Base-by-base conservation (phyloP, 37 sponge, comb jelly and placozoan species). In the Agelas oroides region DNA sequence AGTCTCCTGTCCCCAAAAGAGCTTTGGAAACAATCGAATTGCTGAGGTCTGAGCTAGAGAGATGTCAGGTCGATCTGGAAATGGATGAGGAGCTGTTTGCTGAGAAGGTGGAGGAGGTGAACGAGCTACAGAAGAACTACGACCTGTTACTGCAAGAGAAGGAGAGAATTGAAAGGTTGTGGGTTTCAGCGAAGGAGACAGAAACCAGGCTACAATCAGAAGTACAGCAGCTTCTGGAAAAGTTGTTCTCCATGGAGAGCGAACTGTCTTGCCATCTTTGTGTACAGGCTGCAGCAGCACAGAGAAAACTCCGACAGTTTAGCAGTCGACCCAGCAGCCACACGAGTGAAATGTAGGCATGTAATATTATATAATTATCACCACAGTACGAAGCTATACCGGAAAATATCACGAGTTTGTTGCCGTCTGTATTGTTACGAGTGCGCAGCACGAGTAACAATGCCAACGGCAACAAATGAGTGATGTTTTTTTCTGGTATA, bases 11-110 rank as follows among this genome's bases (percentile, higher is more conserved):
- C 14, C 13, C 73, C 23, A 20, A 38, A 16, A 38, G 53, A 25
- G 73, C 73, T 46, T 19, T 73, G 59, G 40, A 77, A 24, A 74
- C 75, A 13, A 74, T 74, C 53, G 24, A 68, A 28, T 54, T 84
- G 30, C 74, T 74, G 6, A 62, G 75, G 6, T 23, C 36, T 1
- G 75, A 74, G 53, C 61, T 84, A 55, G 74, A 74, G 41, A 52
- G 16, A 12, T 78, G 78, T 59, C 85, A 56, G 0, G 14, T 25
- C 8, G 90, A 90, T 46, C 54, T 90, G 2, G 58, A 70, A 21
- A 65, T 70, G 0, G 80, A 84, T 38, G 90, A 90, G 52, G 85
- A 90, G 34, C 65, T 84, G 32, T 84, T 90, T 79, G 80, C 80
- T 5, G 90, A 84, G 68, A 84, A 84, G 75, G 40, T 65, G 73